Conservation (phyloP, 2,113 vertebrate species). For the Oreotrochilus melanogaster region DNA sequence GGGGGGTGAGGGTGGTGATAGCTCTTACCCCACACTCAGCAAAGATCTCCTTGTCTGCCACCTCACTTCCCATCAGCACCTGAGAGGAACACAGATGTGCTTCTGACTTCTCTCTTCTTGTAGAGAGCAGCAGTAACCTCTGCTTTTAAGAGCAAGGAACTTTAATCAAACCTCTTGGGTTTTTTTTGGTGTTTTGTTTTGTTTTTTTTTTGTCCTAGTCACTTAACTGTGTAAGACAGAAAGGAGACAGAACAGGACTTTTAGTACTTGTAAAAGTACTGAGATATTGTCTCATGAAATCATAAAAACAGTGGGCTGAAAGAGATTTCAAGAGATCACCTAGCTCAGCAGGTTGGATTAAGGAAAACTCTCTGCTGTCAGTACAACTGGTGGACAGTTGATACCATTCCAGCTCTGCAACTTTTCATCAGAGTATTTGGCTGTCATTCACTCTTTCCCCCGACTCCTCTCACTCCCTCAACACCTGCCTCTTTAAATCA, state of each 20-base stretch:
- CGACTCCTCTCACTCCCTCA: no score
- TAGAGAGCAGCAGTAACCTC: background rate
- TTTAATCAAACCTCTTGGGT: background rate
- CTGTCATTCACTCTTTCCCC: background rate
- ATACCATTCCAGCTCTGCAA: background rate
- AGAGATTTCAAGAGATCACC: background rate
- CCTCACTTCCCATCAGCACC: background rate
- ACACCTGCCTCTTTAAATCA: background rate
- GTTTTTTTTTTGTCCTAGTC: background rate
- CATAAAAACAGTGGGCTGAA: background rate
- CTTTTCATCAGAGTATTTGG: background rate
- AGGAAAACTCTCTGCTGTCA: background rate
- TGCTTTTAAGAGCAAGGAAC: background rate
- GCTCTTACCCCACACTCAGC: background rate
- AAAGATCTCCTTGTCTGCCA: background rate
- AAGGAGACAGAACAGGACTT: background rate
- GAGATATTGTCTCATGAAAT: background rate
- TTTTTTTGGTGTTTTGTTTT: background rate
- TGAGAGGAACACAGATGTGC: accelerated
- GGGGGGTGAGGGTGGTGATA: accelerated
- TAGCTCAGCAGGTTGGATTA: background rate
- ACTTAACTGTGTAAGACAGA: background rate
- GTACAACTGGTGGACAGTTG: background rate
- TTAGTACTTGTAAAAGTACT: background rate
- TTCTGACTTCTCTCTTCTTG: background rate